These are phyloP conservation scores for Noctua fimbriata DNA, from an alignment of 2,888 invertebrate species.

Conservation along the genomic window DNA sequence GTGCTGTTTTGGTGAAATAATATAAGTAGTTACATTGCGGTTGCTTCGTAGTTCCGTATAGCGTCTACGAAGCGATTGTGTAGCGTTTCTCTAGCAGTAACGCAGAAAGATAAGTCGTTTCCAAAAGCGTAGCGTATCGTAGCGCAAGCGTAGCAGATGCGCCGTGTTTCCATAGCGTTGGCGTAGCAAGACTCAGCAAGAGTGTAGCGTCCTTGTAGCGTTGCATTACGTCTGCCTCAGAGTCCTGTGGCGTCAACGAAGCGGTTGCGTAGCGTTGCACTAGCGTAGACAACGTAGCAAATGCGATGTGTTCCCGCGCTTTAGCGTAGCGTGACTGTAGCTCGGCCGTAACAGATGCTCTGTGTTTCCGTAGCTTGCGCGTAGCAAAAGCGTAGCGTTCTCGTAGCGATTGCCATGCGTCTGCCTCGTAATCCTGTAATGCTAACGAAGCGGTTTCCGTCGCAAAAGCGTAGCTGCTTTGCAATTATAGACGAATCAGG, in stretches of 20 bases:
- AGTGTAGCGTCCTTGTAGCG: not conserved
- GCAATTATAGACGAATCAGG: not conserved
- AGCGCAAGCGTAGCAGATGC: not conserved
- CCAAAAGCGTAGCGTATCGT: not conserved
- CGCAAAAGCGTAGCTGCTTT: not conserved
- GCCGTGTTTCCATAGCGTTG: not conserved
- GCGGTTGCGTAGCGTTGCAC: not conserved
- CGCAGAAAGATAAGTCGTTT: not conserved
- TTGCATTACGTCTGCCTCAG: not conserved
- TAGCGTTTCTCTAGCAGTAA: not conserved
- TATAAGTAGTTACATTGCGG: not conserved
- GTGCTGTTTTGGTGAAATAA: not conserved
- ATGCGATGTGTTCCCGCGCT: not conserved
- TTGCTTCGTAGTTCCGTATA: not conserved
- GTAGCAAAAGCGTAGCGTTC: slow-evolving; percentile 1
- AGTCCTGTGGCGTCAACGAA: not conserved
- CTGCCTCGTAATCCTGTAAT: not conserved
- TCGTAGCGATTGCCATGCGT: slow-evolving; percentile 5
- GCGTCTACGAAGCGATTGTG: not conserved
- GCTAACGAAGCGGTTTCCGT: not conserved
- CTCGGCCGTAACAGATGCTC: not conserved
- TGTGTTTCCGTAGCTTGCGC: not conserved
- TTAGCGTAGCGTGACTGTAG: not conserved
- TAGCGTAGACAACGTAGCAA: not conserved
- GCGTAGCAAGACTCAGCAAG: not conserved